Percentiles rank a stretch among this genome's conserved stretches.
Evolutionary conservation across 2,888 invertebrate genomes (phyloP).

Genomic region (Phorcus lineatus): DNA sequence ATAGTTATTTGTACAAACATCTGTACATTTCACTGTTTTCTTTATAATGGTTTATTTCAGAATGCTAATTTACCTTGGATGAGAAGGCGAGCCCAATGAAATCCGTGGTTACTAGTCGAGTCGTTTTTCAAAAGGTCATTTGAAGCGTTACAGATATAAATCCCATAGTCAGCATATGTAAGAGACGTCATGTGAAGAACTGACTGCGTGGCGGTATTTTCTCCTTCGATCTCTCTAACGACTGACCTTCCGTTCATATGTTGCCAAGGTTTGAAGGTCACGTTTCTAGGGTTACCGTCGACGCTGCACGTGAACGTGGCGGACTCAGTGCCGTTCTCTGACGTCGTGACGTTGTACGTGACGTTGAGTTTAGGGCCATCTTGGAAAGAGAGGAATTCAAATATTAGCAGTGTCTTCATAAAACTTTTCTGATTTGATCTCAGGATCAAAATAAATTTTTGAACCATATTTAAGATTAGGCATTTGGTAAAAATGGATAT

Average conservation of each 20-base stretch:
- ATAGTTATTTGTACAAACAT: too few relatives aligned
- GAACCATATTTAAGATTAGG: too few relatives aligned
- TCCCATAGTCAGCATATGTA: not conserved
- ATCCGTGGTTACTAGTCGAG: not conserved
- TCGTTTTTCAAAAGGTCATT: not conserved
- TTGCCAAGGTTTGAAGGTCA: not conserved
- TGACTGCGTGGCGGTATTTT: not conserved
- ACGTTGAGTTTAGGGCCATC: not conserved
- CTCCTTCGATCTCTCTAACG: not conserved
- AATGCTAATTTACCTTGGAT: not conserved
- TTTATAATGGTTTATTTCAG: too few relatives aligned
- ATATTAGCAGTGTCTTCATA: too few relatives aligned
- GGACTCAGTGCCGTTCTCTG: not conserved
- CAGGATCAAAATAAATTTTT: too few relatives aligned
- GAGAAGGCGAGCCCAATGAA: not conserved
- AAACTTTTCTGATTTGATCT: too few relatives aligned
- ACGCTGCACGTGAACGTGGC: not conserved
- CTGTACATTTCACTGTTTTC: too few relatives aligned
- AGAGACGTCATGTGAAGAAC: not conserved
- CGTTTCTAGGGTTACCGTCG: not conserved
- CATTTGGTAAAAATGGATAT: too few relatives aligned
- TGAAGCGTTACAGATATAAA: slow-evolving; percentile 7
- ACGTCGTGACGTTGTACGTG: not conserved
- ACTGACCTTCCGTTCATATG: not conserved
- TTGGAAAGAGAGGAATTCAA: not conserved